These are phyloP conservation scores for Helicoverpa armigera DNA, from an alignment of 1,140 invertebrate species.

Conservation along the genomic window DNA sequence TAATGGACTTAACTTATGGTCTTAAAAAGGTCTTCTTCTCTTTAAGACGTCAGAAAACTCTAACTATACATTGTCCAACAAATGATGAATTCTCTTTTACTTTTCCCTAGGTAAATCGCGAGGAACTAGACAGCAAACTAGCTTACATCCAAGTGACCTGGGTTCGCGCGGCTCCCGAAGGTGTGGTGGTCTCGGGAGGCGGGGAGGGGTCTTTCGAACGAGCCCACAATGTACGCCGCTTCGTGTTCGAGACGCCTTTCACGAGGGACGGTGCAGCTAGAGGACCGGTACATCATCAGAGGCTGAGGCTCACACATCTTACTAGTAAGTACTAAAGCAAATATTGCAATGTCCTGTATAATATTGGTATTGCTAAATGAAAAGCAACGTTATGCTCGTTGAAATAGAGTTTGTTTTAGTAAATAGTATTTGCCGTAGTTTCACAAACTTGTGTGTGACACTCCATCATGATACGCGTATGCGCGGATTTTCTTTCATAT, in stretches of 20 bases:
- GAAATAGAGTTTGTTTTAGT: no score
- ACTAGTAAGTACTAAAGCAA: conserved; percentile 88
- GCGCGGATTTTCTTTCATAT: no score
- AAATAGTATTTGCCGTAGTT: no score
- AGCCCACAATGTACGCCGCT: conserved; percentile 94
- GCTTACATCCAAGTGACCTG: conserved; percentile 97
- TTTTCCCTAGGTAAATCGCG: conserved; percentile 89
- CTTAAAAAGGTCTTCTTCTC: no score
- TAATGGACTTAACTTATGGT: no score
- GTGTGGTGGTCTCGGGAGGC: conserved; percentile 57
- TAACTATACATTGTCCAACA: no score
- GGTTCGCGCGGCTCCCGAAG: conserved; percentile 87
- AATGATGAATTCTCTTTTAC: neutral
- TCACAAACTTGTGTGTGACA: no score
- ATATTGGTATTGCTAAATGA: neutral
- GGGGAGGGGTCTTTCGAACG: conserved; percentile 83
- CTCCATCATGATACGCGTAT: no score
- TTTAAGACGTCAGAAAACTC: no score
- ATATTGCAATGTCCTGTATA: no score
- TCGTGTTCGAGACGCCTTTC: conserved; percentile 98
- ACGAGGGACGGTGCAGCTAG: conserved; percentile 93
- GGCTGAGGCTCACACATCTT: conserved; percentile 94
- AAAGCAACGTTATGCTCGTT: no score
- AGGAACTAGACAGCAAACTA: conserved; percentile 92
- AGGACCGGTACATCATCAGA: conserved; percentile 95